These are phyloP conservation scores for Sebastes fasciatus DNA, from an alignment of 2,113 vertebrate genomes.

Conservation along the genomic window DNA sequence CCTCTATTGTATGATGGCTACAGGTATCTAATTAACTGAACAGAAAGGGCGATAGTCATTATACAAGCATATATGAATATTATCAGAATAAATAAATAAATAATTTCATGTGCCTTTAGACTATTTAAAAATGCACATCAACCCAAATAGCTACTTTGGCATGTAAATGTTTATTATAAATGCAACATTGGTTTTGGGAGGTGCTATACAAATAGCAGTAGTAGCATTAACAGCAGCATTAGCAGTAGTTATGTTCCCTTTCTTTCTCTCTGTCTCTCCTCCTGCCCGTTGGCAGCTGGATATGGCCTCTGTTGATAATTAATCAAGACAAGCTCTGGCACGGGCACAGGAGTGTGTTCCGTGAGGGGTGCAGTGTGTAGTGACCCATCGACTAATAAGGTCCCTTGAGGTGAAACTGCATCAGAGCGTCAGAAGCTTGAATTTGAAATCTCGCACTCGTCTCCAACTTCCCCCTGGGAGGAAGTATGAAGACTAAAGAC, in stretches of 20 bases:
- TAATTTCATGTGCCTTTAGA: not conserved
- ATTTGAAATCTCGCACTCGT: constrained; percentile 45
- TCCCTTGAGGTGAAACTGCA: constrained; percentile 71
- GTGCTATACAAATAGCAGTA: not conserved
- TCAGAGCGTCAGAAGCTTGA: constrained; percentile 40
- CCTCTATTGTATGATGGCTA: not conserved
- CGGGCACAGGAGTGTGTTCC: constrained; percentile 56
- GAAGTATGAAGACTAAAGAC: constrained; percentile 35
- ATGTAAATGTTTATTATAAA: constrained; percentile 2
- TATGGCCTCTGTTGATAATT: constrained; percentile 72
- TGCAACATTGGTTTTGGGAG: not conserved
- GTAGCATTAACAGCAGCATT: constrained; percentile 6
- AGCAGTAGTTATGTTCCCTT: constrained; percentile 36
- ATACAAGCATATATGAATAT: not conserved
- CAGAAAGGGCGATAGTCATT: not conserved
- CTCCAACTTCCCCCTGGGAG: constrained; percentile 44
- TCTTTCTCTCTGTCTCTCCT: constrained; percentile 36
- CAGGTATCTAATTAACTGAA: constrained; percentile 2
- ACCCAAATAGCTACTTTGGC: not conserved
- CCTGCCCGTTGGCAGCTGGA: constrained; percentile 66
- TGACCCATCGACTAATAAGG: constrained; percentile 76
- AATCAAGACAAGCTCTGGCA: constrained; percentile 74
- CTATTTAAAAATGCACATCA: not conserved
- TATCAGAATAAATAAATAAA: not conserved
- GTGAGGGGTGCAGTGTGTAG: constrained; percentile 58